A percentile compares a stretch with the other conserved stretches of the same genome.
Conservation (phyloP, 2,797 vertebrate species). For the Poeciliopsis gracilis region DNA sequence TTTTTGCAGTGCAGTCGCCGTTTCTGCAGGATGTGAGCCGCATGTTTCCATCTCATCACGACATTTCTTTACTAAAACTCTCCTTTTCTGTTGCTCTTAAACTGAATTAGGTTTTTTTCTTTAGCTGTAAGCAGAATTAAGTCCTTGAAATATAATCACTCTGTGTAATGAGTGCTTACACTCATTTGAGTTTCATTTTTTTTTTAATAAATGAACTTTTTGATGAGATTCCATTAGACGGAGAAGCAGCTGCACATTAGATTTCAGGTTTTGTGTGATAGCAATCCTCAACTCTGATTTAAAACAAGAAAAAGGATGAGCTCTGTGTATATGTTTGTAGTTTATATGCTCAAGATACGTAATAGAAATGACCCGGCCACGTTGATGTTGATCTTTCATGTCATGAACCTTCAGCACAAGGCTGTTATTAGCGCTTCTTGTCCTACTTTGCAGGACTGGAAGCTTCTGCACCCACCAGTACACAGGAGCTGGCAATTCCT, state of each 20-base stretch:
- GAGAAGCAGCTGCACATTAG: slow-evolving; percentile 8
- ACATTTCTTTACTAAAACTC: not conserved
- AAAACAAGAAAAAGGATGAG: not conserved
- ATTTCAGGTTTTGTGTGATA: slow-evolving; percentile 21
- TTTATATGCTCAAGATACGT: slow-evolving; percentile 35
- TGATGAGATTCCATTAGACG: not conserved
- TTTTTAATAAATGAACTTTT: not conserved
- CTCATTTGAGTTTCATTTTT: not conserved
- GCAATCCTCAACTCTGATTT: not conserved
- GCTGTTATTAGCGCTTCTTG: slow-evolving; percentile 72
- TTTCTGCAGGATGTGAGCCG: not conserved
- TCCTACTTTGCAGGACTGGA: slow-evolving; percentile 88
- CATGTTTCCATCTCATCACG: not conserved
- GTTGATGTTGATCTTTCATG: slow-evolving; percentile 56
- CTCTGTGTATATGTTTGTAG: slow-evolving; percentile 11
- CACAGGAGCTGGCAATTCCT: slow-evolving; percentile 94
- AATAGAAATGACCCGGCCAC: slow-evolving; percentile 44
- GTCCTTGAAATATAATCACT: not conserved
- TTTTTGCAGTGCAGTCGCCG: no score
- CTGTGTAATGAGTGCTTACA: not conserved
- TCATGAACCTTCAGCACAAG: slow-evolving; percentile 56
- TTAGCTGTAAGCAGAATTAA: not conserved
- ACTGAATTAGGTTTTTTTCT: not conserved
- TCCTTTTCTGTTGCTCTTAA: not conserved
- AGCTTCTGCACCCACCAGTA: slow-evolving; percentile 87